Conservation (phyloP, 1,140 invertebrate genomes). For the Ylistrum balloti region DNA sequence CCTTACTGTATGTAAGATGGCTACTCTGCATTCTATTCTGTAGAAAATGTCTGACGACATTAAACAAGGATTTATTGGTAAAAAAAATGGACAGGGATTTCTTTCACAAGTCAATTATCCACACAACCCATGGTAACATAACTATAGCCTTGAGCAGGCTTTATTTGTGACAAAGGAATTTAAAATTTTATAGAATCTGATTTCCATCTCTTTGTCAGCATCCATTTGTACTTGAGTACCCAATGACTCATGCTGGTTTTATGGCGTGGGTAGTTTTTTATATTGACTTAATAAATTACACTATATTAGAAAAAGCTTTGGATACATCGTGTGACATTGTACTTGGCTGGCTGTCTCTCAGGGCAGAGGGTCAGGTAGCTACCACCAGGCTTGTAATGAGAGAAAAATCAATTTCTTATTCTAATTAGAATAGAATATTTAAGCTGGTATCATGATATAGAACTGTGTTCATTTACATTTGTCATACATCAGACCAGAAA, state of each 20-base stretch:
- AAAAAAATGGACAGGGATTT: no score
- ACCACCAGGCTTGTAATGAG: not conserved
- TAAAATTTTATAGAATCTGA: slow-evolving; percentile 20
- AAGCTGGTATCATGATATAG: no score
- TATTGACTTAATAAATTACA: slow-evolving; percentile 8
- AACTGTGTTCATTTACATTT: no score
- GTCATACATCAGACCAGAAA: no score
- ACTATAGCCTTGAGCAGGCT: not conserved
- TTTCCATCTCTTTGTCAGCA: slow-evolving; percentile 32
- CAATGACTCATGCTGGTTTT: not conserved
- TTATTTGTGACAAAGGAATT: slow-evolving; percentile 34
- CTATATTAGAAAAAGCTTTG: not conserved
- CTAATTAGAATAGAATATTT: no score
- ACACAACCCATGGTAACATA: not conserved
- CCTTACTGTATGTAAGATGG: no score
- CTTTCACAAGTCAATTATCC: not conserved
- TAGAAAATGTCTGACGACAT: no score
- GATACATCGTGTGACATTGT: not conserved
- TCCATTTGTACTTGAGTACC: slow-evolving; percentile 31
- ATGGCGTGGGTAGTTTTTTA: slow-evolving; percentile 10
- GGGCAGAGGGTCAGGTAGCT: not conserved
- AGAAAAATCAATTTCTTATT: not conserved
- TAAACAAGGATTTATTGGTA: no score
- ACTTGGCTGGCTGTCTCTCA: not conserved
- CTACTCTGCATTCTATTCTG: no score